Conservation (phyloP, 2,888 invertebrate species). For the Noctua janthina region DNA sequence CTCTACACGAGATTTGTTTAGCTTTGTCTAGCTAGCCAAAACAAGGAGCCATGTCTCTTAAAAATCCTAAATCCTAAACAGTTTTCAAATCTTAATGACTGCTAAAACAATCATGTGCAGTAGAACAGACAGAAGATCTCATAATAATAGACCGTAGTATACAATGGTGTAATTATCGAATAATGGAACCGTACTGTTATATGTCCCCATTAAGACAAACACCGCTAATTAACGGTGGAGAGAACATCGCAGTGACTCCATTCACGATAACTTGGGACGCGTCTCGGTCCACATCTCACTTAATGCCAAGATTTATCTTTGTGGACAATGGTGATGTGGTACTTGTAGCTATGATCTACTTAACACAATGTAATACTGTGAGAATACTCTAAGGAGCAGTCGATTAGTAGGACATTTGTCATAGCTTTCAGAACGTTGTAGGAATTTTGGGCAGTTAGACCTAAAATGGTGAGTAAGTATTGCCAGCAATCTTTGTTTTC, state of each 20-base stretch:
- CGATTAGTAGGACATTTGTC: conserved; percentile 5
- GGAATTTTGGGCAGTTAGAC: no score
- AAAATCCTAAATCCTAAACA: background rate
- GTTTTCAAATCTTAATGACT: background rate
- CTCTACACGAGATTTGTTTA: background rate
- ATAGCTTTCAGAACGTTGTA: background rate
- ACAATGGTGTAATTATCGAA: conserved; percentile 53
- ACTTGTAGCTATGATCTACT: conserved; percentile 25
- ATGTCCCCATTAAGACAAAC: conserved; percentile 49
- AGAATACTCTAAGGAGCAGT: conserved; percentile 1
- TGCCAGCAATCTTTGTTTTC: background rate
- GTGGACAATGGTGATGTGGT: conserved; percentile 28
- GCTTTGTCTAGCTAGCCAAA: background rate
- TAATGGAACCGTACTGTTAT: conserved; percentile 44
- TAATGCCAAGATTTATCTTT: conserved; percentile 43
- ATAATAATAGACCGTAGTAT: conserved; percentile 23
- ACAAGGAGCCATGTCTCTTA: background rate
- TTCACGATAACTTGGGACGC: conserved; percentile 33
- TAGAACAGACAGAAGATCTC: conserved; percentile 4
- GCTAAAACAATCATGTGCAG: background rate
- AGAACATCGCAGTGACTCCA: conserved; percentile 40
- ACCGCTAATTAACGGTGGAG: conserved; percentile 54
- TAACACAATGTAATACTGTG: conserved; percentile 8
- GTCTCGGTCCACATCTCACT: conserved; percentile 27
- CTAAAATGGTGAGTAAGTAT: background rate